These are phyloP conservation scores for Australoheros facetus DNA, from an alignment of 2,797 vertebrate genomes.

Conservation along the genomic window DNA sequence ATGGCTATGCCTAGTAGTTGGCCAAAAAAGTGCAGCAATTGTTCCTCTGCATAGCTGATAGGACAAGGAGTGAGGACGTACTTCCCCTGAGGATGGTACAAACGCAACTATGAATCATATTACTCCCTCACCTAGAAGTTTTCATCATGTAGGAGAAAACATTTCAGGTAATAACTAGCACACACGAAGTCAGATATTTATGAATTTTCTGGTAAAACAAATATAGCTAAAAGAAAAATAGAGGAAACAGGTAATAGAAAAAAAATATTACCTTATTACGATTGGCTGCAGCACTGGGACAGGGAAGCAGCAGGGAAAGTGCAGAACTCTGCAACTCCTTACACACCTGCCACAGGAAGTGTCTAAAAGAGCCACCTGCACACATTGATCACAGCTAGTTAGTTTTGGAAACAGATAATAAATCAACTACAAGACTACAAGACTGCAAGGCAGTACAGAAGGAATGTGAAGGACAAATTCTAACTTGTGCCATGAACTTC, in stretches of 20 bases:
- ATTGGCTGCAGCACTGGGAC: constrained; percentile 94
- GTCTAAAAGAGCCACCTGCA: constrained; percentile 94
- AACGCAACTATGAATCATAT: constrained; percentile 1
- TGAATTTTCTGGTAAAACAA: not conserved
- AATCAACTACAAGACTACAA: not conserved
- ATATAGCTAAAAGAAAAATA: not conserved
- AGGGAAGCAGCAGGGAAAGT: constrained; percentile 91
- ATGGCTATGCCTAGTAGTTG: constrained; percentile 95
- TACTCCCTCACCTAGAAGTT: not conserved
- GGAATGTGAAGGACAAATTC: constrained; percentile 33
- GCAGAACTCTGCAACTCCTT: constrained; percentile 96
- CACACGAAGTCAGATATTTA: not conserved
- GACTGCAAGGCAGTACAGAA: not conserved
- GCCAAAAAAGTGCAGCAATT: constrained; percentile 95
- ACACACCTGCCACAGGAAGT: constrained; percentile 99
- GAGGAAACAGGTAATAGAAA: not conserved
- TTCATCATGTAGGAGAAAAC: not conserved
- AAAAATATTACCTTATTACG: constrained; percentile 90
- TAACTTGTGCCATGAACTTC: constrained; percentile 98
- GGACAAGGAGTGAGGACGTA: constrained; percentile 93
- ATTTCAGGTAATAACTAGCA: not conserved
- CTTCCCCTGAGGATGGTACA: constrained; percentile 85
- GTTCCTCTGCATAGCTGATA: constrained; percentile 95
- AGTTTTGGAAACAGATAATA: not conserved
- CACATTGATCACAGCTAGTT: constrained; percentile 26